Base-by-base conservation (phyloP, 1,140 invertebrate genomes). In the Leptopilina clavipes region DNA sequence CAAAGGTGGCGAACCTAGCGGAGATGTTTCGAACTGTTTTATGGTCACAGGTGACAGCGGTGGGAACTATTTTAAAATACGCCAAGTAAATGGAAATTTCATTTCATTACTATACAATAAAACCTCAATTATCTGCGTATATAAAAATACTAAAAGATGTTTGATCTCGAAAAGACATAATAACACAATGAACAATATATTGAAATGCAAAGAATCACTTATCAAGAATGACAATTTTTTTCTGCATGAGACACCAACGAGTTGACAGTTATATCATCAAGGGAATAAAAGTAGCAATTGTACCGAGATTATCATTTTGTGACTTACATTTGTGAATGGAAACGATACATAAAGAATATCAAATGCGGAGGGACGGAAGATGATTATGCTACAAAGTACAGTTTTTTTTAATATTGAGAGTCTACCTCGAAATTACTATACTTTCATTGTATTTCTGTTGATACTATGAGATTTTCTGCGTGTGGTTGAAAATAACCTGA, bases 391-490 rank as follows among this genome's bases (percentile, higher is more conserved):
- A 65, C 59, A 65, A 65, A 31, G 59, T 65, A 31, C 59, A 65
- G 59, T 31, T 65, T 31, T 52, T 65, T 65, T 65, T 65, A 65
- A 65, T 65, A 65, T 65, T 22, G 59, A 31, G 59, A 65, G 11
- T 65, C 25, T 31, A n/a, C 59, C 59, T 37, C 59, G 14, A 65
- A 65, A 65, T 65, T 65, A 65, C 59, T 65, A 65, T 65, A 65
- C 59, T 65, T 65, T 65, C 56, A n/a, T 31, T 65, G 59, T 65
- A n/a, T 22, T 40, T 31, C 25, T 65, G 59, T 65, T 65, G 25
- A 52, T 52, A 65, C 25, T 65, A 31, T 31, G 22, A 65, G 25
- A 65, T 65, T 65, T 65, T n/a, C 59, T 65, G 59, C 19, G 59
- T 65, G 25, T n/a, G 59, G 22, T 65, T 65, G 59, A 31, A 40